These are phyloP conservation scores for Caenorhabditis panamensis DNA, from an alignment of 2,888 invertebrate species.

Conservation along the genomic window DNA sequence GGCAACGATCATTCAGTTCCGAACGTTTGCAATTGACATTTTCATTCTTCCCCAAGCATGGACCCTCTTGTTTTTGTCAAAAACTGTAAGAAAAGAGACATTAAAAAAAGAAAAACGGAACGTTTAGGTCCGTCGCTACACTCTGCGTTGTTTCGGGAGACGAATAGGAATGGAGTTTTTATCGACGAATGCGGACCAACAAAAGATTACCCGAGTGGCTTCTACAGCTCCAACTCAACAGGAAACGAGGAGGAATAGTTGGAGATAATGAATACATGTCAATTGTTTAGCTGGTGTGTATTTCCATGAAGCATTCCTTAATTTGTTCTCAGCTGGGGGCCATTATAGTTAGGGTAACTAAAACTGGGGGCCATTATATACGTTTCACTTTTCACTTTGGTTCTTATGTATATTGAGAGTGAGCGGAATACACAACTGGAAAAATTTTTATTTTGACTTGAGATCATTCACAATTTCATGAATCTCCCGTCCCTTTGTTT, in stretches of 20 bases:
- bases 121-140: conserved; percentile 50
- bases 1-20: conserved; percentile 52
- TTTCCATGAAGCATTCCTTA: no score
- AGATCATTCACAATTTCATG: conserved; percentile 73
- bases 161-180: conserved; percentile 43
- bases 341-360: no score
- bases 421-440: no score
- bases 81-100: conserved; percentile 27
- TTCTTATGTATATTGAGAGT: no score
- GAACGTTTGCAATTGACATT: conserved; percentile 60
- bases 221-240: conserved; percentile 26
- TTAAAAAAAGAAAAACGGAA: background rate
- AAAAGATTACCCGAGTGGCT: conserved; percentile 28
- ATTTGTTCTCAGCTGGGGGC: no score
- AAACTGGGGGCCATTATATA: no score
- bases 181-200: conserved; percentile 28
- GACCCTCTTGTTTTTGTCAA: conserved; percentile 58
- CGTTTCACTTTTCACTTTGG: no score
- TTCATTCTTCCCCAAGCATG: conserved; percentile 64
- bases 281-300: no score
- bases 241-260: background rate
- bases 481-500: conserved; percentile 75
- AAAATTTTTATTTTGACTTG: conserved; percentile 29
- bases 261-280: no score
- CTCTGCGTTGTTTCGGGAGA: conserved; percentile 33